Conservation (phyloP, 2,888 invertebrate genomes). For the Vandiemenella viatica region DNA sequence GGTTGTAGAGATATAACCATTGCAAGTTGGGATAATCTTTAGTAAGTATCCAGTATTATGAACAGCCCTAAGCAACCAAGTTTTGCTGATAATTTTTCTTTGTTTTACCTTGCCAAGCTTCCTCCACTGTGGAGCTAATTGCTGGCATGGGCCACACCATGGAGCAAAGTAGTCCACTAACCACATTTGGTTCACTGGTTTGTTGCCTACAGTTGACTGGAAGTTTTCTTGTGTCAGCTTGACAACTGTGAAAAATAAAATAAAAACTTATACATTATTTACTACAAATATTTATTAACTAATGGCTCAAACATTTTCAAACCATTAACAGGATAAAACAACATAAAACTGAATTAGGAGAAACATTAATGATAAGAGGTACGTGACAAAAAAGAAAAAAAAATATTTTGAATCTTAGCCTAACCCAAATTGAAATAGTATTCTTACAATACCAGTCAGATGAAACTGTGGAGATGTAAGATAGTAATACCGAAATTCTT, state of each 20-base stretch:
- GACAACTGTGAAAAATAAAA: slow-evolving; percentile 31
- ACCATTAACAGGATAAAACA: not conserved
- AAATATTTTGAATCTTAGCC: too few species aligned
- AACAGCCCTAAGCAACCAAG: slow-evolving; percentile 9
- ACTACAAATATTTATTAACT: not conserved
- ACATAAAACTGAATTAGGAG: not conserved
- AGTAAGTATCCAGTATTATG: not conserved
- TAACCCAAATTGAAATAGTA: too few species aligned
- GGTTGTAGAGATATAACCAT: too few species aligned
- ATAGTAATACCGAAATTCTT: too few species aligned
- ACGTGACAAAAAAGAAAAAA: too few species aligned
- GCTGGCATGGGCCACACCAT: slow-evolving; percentile 61
- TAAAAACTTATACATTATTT: not conserved
- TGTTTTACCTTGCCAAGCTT: slow-evolving; percentile 42
- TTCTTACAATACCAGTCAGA: too few species aligned
- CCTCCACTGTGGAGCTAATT: slow-evolving; percentile 50
- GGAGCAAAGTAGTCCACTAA: slow-evolving; percentile 56
- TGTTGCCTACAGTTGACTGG: slow-evolving; percentile 33
- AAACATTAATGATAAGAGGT: not conserved
- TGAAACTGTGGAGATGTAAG: too few species aligned
- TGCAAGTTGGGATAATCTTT: too few species aligned
- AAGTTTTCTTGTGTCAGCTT: slow-evolving; percentile 39
- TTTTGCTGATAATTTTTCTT: too few species aligned
- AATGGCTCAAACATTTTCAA: not conserved
- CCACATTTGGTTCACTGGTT: slow-evolving; percentile 42